Conservation (phyloP, 2,113 vertebrate genomes). For the Mola mola region DNA sequence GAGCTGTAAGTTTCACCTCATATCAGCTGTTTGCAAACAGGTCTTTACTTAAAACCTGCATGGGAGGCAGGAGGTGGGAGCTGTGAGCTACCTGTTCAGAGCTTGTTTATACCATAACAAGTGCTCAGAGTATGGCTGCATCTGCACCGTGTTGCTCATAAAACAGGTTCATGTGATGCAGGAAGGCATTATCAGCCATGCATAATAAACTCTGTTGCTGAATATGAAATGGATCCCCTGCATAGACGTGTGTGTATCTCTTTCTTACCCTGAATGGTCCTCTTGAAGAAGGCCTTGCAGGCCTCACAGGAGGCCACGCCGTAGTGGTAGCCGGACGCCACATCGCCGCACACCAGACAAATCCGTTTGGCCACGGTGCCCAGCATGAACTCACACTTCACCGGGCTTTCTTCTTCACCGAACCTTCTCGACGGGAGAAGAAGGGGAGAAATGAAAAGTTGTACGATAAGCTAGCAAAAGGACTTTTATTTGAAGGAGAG, state of each 20-base stretch:
- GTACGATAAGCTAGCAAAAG: no score
- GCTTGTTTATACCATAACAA: slow-evolving; percentile 72
- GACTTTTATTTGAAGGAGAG: no score
- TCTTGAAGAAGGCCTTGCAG: slow-evolving; percentile 84
- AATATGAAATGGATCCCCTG: slow-evolving; percentile 22
- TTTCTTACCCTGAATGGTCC: slow-evolving; percentile 82
- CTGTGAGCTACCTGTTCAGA: slow-evolving; percentile 48
- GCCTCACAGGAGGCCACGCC: slow-evolving; percentile 83
- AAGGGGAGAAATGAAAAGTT: not conserved
- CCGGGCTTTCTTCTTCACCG: slow-evolving; percentile 68
- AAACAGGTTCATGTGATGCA: slow-evolving; percentile 68
- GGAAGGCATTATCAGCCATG: slow-evolving; percentile 35
- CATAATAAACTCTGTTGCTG: slow-evolving; percentile 33
- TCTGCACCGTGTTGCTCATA: slow-evolving; percentile 53
- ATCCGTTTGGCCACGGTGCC: slow-evolving; percentile 86
- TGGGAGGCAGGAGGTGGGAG: slow-evolving; percentile 32
- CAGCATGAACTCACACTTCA: slow-evolving; percentile 86
- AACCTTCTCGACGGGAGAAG: slow-evolving; percentile 53
- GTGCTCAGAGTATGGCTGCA: slow-evolving; percentile 29
- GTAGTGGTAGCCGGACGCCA: slow-evolving; percentile 82
- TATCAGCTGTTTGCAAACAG: slow-evolving; percentile 74
- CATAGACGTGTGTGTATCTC: slow-evolving; percentile 7
- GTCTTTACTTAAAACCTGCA: slow-evolving; percentile 58
- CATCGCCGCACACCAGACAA: slow-evolving; percentile 82
- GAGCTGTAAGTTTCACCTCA: slow-evolving; percentile 28